A percentile compares a stretch with the other conserved stretches of the same genome.
Evolutionary conservation across 2,797 vertebrate species (phyloP).

Genomic region (Enteromius paludinosus): DNA sequence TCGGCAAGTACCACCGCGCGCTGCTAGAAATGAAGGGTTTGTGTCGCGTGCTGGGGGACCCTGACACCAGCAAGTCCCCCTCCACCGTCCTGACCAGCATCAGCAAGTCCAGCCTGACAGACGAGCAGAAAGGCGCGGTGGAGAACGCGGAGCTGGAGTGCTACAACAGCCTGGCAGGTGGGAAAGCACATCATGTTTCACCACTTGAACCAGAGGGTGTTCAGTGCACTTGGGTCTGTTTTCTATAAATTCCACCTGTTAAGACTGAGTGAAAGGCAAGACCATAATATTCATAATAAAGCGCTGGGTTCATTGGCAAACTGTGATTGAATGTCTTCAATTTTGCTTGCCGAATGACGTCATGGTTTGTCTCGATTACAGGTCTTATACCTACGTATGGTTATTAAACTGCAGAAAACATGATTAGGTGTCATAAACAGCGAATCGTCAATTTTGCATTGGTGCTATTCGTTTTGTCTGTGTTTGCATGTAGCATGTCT

Average conservation of each 20-base stretch:
- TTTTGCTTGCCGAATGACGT: conserved; percentile 10
- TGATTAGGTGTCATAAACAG: neutral
- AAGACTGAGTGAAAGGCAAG: neutral
- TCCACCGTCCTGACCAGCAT: conserved; percentile 69
- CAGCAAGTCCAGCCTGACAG: conserved; percentile 82
- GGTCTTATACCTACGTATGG: neutral
- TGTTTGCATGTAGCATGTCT: conserved; percentile 84
- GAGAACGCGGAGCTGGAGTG: conserved; percentile 96
- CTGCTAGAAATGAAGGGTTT: conserved; percentile 96
- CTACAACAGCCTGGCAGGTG: conserved; percentile 98
- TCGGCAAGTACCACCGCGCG: conserved; percentile 97
- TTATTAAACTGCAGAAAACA: neutral
- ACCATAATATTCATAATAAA: neutral
- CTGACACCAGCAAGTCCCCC: conserved; percentile 78
- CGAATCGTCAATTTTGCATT: neutral
- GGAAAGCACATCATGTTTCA: conserved; percentile 54
- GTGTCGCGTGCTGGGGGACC: conserved; percentile 82
- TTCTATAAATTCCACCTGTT: neutral
- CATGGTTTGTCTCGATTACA: conserved; percentile 12
- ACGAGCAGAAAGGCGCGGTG: conserved; percentile 92
- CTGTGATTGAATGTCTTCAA: neutral
- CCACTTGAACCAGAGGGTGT: neutral
- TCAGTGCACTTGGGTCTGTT: neutral
- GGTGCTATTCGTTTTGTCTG: conserved; percentile 1
- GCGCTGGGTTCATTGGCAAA: neutral